phyloP scores from a whole-genome alignment of 1,140 invertebrate genomes.

The Cotesia typhae region DNA sequence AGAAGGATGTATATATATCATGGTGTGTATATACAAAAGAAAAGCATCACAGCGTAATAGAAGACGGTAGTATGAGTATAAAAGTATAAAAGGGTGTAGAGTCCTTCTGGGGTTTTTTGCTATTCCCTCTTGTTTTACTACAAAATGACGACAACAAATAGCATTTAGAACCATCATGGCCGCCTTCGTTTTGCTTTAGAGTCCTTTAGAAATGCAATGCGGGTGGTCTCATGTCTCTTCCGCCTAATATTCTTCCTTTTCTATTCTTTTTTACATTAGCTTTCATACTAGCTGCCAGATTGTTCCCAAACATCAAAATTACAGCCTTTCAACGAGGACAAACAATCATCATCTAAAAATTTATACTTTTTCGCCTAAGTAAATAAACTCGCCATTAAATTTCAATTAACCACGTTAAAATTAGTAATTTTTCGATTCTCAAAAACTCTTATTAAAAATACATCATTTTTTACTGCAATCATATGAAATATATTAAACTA shows the following conservation, averaged over 20 bases:
- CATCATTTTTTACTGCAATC: no score
- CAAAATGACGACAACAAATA: conserved; percentile 17
- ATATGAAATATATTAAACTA: no score
- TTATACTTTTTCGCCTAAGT: not conserved
- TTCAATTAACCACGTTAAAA: not conserved
- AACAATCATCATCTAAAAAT: conserved; percentile 12
- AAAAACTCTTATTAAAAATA: no score
- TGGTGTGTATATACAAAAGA: not conserved
- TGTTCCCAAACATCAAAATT: conserved; percentile 25
- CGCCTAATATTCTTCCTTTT: conserved; percentile 21
- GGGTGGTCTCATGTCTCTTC: conserved; percentile 15
- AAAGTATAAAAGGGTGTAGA: conserved; percentile 18
- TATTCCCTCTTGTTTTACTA: conserved; percentile 1
- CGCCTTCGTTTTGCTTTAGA: conserved; percentile 3
- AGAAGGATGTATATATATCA: not conserved
- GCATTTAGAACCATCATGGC: conserved; percentile 14
- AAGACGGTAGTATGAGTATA: conserved; percentile 3
- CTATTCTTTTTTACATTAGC: conserved; percentile 26
- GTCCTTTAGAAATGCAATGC: conserved; percentile 23
- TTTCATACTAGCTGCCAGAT: conserved; percentile 25
- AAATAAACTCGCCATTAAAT: not conserved
- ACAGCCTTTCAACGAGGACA: conserved; percentile 19
- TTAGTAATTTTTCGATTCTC: no score
- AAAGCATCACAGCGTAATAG: conserved; percentile 2
- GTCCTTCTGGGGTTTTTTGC: conserved; percentile 15